Evolutionary conservation across 2,113 vertebrate genomes (phyloP).

Genomic region (Rhagologus leucostigma): DNA sequence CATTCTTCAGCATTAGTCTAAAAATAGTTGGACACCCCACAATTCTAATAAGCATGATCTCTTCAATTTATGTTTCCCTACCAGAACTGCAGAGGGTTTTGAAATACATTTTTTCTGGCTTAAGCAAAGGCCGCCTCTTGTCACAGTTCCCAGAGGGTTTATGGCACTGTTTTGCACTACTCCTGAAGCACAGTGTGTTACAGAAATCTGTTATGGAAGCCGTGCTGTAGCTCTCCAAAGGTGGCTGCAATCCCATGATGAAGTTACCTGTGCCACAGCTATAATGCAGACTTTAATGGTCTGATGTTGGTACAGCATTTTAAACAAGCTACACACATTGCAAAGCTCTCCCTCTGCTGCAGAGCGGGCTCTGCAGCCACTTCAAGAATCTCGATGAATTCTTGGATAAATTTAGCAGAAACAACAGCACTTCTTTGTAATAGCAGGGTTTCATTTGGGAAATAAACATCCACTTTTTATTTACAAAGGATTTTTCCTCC

Average conservation of each 20-base stretch:
- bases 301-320: not conserved
- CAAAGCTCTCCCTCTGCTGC: not conserved
- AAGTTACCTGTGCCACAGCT: not conserved
- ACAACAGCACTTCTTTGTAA: not conserved
- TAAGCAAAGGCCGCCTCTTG: not conserved
- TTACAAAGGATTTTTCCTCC: conserved; percentile 35
- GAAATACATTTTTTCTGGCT: not conserved
- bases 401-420: conserved; percentile 35
- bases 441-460: conserved; percentile 23
- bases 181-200: not conserved
- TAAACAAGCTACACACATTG: not conserved
- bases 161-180: not conserved
- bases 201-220: not conserved
- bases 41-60: not conserved
- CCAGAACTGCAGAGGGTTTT: not conserved
- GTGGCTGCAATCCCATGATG: not conserved
- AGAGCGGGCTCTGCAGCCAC: not conserved
- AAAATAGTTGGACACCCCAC: not conserved
- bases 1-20: not conserved
- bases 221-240: not conserved
- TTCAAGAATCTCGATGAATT: not conserved
- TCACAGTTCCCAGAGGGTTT: not conserved
- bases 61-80: not conserved
- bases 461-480: conserved; percentile 50
- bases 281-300: not conserved